Conservation (phyloP, 2,797 vertebrate species). For the Delichon dasypus region DNA sequence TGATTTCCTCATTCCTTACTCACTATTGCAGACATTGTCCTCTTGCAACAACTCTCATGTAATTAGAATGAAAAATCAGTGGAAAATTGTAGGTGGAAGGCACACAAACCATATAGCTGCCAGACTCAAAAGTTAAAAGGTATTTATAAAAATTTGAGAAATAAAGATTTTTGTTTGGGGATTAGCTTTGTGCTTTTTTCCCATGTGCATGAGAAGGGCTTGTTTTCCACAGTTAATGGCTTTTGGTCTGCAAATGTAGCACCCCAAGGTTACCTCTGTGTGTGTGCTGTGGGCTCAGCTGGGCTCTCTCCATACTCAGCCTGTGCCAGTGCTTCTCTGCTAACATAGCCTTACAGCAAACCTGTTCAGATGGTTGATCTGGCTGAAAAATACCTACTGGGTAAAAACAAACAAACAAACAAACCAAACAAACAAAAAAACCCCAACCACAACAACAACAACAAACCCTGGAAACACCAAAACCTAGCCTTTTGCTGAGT, state of each 20-base stretch:
- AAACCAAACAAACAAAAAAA: too few relatives aligned
- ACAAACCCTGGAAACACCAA: neutral
- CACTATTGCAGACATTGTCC: neutral
- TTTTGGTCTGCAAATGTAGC: neutral
- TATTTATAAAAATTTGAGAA: neutral
- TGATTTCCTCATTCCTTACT: neutral
- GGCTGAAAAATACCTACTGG: neutral
- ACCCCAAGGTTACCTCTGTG: neutral
- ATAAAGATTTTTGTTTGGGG: neutral
- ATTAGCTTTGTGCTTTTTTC: neutral
- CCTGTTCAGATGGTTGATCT: neutral
- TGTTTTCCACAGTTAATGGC: neutral
- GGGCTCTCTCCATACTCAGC: neutral
- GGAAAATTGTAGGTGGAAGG: neutral
- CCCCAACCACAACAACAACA: too few relatives aligned
- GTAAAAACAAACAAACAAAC: neutral
- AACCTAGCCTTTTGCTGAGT: neutral
- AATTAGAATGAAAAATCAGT: neutral
- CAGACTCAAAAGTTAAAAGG: neutral
- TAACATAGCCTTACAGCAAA: neutral
- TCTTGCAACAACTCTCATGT: neutral
- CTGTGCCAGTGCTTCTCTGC: neutral
- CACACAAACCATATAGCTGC: neutral
- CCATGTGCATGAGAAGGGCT: neutral
- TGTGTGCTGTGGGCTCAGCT: neutral